Conservation (phyloP, 2,113 vertebrate genomes). For the Xerus inauris region DNA sequence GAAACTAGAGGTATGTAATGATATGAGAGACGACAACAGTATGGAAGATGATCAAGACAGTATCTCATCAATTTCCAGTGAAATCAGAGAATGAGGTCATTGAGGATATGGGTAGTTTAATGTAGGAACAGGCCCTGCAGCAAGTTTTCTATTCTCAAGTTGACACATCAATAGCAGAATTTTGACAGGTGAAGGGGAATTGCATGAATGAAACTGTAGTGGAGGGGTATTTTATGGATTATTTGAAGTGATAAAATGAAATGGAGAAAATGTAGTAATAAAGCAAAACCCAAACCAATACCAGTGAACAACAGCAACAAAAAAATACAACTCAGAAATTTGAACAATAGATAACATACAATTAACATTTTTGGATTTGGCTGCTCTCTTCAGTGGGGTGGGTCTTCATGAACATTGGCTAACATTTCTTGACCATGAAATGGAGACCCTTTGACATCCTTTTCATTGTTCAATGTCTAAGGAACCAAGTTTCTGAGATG, state of each 20-base stretch:
- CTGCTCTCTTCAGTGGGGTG: neutral
- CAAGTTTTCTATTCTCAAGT: neutral
- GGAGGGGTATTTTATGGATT: neutral
- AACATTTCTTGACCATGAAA: neutral
- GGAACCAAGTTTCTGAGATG: neutral
- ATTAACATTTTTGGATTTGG: neutral
- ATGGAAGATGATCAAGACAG: neutral
- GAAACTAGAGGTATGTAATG: neutral
- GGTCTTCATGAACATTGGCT: neutral
- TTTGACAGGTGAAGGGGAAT: neutral
- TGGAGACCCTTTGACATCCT: neutral
- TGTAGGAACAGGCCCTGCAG: too few relatives aligned
- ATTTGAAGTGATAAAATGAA: neutral
- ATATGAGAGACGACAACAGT: too few relatives aligned
- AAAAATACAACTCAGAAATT: neutral
- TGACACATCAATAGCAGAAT: neutral
- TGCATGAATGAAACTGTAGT: neutral
- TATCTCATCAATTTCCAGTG: neutral
- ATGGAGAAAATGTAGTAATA: neutral
- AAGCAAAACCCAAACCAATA: neutral
- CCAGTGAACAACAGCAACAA: neutral
- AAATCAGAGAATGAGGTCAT: neutral
- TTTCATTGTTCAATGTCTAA: neutral
- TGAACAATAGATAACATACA: neutral
- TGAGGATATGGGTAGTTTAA: rapidly evolving